Base-by-base conservation (phyloP, 1,140 invertebrate species). In the Drosophila pallidifrons region DNA sequence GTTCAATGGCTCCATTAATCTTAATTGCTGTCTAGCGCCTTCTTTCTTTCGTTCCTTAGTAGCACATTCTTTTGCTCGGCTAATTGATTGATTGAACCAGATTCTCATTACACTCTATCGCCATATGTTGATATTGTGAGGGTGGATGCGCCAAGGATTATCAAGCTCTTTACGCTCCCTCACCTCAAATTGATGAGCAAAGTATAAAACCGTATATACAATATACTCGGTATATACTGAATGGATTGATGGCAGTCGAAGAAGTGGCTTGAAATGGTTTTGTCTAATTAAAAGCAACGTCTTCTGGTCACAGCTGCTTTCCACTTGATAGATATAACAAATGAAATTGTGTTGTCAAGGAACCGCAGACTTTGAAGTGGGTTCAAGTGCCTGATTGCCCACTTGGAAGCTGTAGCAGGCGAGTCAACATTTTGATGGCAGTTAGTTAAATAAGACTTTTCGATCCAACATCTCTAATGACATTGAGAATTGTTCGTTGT, bases 11-110 rank as follows among this genome's bases (percentile, higher is more conserved):
- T 45, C 43, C 70, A 67, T 73, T 58, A 67, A 73, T 73, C 47
- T 73, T 54, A 73, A 73, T 59, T 59, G 63, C 35, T 52, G 35
- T 49, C 61, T 16, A 57, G 32, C 38, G 52, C 52, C 52, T 35
- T 45, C 64, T 57, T 25, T 25, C 20, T 25, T 25, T 28, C 41
- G 52, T 67, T 45, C 13, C 52, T 35, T 25, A 55, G 63, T 16
- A 35, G 52, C 7, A 30, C 28, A 16, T 38, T 58, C 61, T 41
- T 43, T 58, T 43, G 52, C 35, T 25, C 6, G 13, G 25, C 59
- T 66, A 72, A 65, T 72, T 66, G 63, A 66, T 72, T 72, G 63
- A 72, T 72, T 58, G 15, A 65, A 32, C 35, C 32, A 20, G 35
- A 57, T 57, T 43, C 35, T 41, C 32, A 43, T 54, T 54, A 54